A percentile compares a stretch with the other conserved stretches of the same genome.
These are phyloP conservation scores for Eupithecia subfuscata DNA, from an alignment of 2,888 invertebrate species.

Conservation along the genomic window DNA sequence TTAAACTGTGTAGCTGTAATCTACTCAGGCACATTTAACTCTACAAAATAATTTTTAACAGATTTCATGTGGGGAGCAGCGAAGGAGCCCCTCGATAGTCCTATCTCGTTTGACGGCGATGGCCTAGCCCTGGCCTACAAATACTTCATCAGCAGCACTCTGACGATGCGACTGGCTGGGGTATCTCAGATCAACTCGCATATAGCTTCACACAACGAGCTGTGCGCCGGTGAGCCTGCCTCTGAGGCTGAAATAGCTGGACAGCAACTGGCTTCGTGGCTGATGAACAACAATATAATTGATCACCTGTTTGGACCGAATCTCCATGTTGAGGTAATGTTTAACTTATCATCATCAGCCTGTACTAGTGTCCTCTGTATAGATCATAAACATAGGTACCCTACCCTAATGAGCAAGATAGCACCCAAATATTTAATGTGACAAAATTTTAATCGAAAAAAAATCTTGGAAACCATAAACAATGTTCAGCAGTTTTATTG, in stretches of 20 bases:
- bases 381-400: no score
- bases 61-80: slow-evolving; percentile 98
- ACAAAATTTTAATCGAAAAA: not conserved
- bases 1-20: not conserved
- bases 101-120: slow-evolving; percentile 93
- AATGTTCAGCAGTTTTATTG: no score
- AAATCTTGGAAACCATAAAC: no score
- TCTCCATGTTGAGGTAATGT: slow-evolving; percentile 93
- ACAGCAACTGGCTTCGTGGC: slow-evolving; percentile 93
- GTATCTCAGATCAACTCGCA: slow-evolving; percentile 97
- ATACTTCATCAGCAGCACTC: slow-evolving; percentile 96
- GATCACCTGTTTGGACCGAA: slow-evolving; percentile 98
- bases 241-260: slow-evolving; percentile 94
- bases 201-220: slow-evolving; percentile 95
- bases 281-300: slow-evolving; percentile 94
- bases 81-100: slow-evolving; percentile 94
- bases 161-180: slow-evolving; percentile 96
- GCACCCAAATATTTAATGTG: no score
- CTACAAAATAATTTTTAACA: slow-evolving; percentile 50
- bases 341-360: not conserved
- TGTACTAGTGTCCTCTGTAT: not conserved
- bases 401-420: no score
- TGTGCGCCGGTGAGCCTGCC: slow-evolving; percentile 94
- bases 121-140: slow-evolving; percentile 97
- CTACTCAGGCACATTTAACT: not conserved